Base-by-base conservation (phyloP, 2,113 vertebrate species). In the Oreochromis spilurus region DNA sequence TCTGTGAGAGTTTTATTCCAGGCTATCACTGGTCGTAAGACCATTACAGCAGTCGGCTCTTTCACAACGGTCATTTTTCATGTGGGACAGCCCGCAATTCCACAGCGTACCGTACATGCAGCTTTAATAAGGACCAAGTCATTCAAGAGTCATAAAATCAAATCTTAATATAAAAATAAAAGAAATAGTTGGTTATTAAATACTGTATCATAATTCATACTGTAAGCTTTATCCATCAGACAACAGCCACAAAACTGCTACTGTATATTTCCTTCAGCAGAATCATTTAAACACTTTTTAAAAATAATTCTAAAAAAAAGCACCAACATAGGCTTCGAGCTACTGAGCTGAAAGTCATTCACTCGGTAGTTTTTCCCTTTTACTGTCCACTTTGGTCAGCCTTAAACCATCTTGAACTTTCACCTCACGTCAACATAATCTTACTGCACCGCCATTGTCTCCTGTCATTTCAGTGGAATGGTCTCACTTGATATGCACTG, bases 291-390 rank as follows among this genome's bases (percentile, higher is more conserved):
- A 31, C 14, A 29, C 6, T 75, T 75, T 45, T 26, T 29, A 7
- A 19, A 48, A 75, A 29, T 29, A 48, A 48, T 29, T 52, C 16
- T 2, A 8, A 92, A 79, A 89, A 89, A 81, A 70, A 91, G 43
- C 91, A 93, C 86, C 92, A 93, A 81, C 82, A 91, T 50, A 91
- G 91, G 55, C 70, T 94, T 58, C 81, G 72, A 86, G 92, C 84
- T 84, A 85, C 85, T 7, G 84, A 34, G 31, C 90, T 94, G 80
- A 95, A 91, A 83, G 43, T 75, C 16, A 6, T 45, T 17, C 17
- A 17, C 12, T 53, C 9, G 3, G 14, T 52, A 52, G 72, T 77
- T 52, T 52, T 77, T 50, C 45, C 13, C 53, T 86, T 85, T 87
- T 13, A 60, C 53, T 79, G 79, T 53, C 79, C 16, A 29, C 45